phyloP scores from a whole-genome alignment of 2,797 vertebrate genomes.

The Anguilla megastoma region DNA sequence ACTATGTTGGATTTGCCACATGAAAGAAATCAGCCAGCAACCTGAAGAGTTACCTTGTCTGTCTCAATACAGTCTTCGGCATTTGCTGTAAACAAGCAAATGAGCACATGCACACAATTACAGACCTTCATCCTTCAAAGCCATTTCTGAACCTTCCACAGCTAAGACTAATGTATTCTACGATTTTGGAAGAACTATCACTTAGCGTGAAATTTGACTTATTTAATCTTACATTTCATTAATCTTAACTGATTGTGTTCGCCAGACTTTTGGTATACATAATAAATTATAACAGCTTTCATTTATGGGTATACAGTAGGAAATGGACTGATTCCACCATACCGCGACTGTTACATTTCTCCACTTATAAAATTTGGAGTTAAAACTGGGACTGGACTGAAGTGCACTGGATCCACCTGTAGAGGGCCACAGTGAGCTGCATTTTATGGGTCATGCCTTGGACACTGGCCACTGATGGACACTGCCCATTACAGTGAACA shows the following conservation, averaged over 20 bases:
- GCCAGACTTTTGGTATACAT: neutral
- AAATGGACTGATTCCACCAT: neutral
- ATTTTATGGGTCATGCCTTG: neutral
- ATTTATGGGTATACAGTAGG: neutral
- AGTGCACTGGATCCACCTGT: neutral
- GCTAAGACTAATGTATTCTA: constrained; percentile 24
- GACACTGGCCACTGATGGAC: neutral
- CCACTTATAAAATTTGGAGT: neutral
- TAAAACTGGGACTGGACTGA: neutral
- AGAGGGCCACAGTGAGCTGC: neutral
- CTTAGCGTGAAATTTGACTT: constrained; percentile 21
- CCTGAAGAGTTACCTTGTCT: constrained; percentile 34
- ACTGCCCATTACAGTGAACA: neutral
- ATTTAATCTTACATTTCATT: constrained; percentile 36
- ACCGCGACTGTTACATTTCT: neutral
- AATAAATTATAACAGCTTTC: neutral
- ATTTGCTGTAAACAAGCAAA: constrained; percentile 33
- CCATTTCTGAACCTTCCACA: constrained; percentile 25
- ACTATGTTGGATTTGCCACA: constrained; percentile 11
- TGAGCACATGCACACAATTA: constrained; percentile 35
- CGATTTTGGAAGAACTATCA: neutral
- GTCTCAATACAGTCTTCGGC: constrained; percentile 17
- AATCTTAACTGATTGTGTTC: constrained; percentile 40
- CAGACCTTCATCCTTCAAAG: constrained; percentile 28
- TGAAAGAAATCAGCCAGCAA: constrained; percentile 38